Conservation (phyloP, 2,888 invertebrate genomes). For the Trachelus tabidus region DNA sequence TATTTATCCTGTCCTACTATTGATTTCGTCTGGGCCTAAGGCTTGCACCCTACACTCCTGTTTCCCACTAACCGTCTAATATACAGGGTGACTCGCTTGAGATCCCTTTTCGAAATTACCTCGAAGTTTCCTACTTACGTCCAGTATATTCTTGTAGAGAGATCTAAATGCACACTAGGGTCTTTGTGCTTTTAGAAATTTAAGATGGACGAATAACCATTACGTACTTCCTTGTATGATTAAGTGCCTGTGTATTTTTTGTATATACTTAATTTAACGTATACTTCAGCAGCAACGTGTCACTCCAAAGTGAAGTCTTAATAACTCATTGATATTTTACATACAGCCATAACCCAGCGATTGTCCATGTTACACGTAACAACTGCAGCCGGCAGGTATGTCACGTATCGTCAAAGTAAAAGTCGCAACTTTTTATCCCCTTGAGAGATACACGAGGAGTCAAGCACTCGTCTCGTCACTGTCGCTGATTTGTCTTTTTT, state of each 20-base stretch:
- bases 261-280: not conserved
- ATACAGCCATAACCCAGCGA: not conserved
- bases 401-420: slow-evolving; percentile 1
- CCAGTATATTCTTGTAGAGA: too few species aligned
- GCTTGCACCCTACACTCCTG: slow-evolving; percentile 26
- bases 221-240: not conserved
- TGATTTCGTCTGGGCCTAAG: slow-evolving; percentile 48
- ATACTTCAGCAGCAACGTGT: not conserved
- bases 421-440: not conserved
- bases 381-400: not conserved
- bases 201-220: not conserved
- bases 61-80: not conserved
- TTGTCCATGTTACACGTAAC: not conserved
- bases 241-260: not conserved
- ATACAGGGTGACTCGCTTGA: slow-evolving; percentile 26
- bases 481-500: not conserved
- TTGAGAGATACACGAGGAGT: not conserved
- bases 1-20: slow-evolving; percentile 32
- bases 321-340: not conserved
- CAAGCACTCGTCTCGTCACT: not conserved
- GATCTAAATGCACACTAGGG: not conserved
- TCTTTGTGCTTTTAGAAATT: not conserved
- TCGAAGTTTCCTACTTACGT: not conserved
- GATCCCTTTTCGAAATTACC: not conserved
- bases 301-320: not conserved